These are phyloP conservation scores for Puntigrus tetrazona DNA, from an alignment of 2,113 vertebrate genomes.

Conservation along the genomic window DNA sequence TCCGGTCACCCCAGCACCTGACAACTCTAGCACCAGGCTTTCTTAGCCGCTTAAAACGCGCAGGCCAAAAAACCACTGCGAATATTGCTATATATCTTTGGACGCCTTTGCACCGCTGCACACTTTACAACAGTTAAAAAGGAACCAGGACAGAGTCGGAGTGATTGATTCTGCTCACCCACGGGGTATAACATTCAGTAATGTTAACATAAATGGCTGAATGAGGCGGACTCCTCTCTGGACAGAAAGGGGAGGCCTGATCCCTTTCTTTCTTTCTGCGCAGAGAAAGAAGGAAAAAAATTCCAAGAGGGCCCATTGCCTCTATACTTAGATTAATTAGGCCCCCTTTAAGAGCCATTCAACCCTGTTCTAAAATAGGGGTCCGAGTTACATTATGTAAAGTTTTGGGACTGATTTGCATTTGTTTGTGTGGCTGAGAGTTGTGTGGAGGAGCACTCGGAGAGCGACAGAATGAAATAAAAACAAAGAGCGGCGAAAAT, in stretches of 20 bases:
- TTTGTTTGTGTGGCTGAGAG: constrained; percentile 89
- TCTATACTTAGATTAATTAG: constrained; percentile 92
- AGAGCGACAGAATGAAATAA: constrained; percentile 58
- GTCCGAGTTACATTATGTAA: constrained; percentile 80
- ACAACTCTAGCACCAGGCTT: constrained; percentile 81
- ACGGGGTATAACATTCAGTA: constrained; percentile 57
- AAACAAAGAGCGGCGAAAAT: constrained; percentile 76
- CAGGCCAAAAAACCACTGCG: constrained; percentile 66
- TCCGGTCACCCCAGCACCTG: constrained; percentile 79
- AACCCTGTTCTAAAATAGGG: constrained; percentile 77
- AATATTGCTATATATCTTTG: constrained; percentile 62
- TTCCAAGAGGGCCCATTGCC: constrained; percentile 86
- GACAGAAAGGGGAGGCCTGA: constrained; percentile 78
- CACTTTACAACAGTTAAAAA: constrained; percentile 58
- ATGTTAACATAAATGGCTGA: constrained; percentile 77
- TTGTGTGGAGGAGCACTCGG: constrained; percentile 61
- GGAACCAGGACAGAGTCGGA: constrained; percentile 46
- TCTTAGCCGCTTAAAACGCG: constrained; percentile 54
- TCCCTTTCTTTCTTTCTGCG: constrained; percentile 72
- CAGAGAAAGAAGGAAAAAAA: constrained; percentile 80
- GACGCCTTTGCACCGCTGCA: constrained; percentile 22
- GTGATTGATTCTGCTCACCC: constrained; percentile 73
- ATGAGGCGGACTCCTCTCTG: constrained; percentile 68
- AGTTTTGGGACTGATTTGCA: constrained; percentile 91
- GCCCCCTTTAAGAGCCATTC: constrained; percentile 88